Base-by-base conservation (phyloP, 1,140 invertebrate species). In the Drosophila sucinea region DNA sequence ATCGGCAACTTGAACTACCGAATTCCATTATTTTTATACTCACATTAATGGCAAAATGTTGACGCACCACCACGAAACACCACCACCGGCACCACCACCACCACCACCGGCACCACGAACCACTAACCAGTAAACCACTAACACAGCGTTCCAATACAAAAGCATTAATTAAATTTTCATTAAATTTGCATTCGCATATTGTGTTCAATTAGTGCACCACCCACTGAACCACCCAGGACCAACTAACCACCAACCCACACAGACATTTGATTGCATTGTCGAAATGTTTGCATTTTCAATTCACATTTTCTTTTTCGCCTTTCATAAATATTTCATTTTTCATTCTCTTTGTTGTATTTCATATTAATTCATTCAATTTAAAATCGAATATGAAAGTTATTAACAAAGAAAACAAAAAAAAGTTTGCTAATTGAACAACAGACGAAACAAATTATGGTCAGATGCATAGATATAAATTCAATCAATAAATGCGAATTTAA, bases 161-260 rank as follows among this genome's bases (percentile, higher is more conserved):
- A 51, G 23, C 44, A 11, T 51, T 27, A 72, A 68, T 70, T 72
- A 62, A 77, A 77, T 75, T 73, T 67, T 86, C 66, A 77, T 85
- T 66, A 51, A 51, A 51, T 51, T 58, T 67, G 67, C 74, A 69
- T 81, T 80, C 77, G 47, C 27, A 38, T 35, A 56, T 25, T 74
- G 62, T 63, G 41, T 56, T 65, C 41, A 61, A 65, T 70, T 51
- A 68, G 79, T 58, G 54, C 60, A 41, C 29, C 71, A 40, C 68
- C 71, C 63, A 60, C n/a, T 11, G 8, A 32, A 41, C 56, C 47
- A 47, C 23, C 27, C 51, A 33, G 3, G 2, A 23, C 69, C 27
- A 29, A 65, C 32, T 25, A 35, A 4, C 35, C 29, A 32, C 7
- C 32, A 7, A 8, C 29, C 2, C 33, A 17, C 32, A 7, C 17